Evolutionary conservation across 2,113 vertebrate species (phyloP).

Genomic region (Egretta garzetta): DNA sequence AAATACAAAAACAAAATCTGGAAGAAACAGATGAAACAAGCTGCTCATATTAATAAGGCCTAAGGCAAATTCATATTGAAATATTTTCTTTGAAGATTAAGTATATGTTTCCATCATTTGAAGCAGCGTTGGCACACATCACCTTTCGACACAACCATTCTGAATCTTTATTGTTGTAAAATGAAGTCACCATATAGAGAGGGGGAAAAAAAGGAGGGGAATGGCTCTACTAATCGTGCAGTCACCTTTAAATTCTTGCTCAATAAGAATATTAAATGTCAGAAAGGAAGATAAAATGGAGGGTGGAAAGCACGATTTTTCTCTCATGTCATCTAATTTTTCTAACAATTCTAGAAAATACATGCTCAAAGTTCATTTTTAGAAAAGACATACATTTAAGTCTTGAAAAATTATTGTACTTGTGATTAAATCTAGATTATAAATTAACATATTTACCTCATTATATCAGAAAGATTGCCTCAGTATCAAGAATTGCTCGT

Average conservation of each 20-base stretch:
- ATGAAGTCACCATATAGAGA: slow-evolving; percentile 57
- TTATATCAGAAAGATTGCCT: slow-evolving; percentile 69
- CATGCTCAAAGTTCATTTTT: slow-evolving; percentile 75
- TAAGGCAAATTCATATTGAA: slow-evolving; percentile 19
- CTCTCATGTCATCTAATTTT: slow-evolving; percentile 57
- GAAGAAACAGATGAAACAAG: slow-evolving; percentile 26
- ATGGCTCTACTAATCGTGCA: slow-evolving; percentile 58
- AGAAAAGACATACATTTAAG: slow-evolving; percentile 64
- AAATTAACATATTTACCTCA: slow-evolving; percentile 71
- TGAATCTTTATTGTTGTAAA: slow-evolving; percentile 74
- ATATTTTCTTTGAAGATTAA: not conserved
- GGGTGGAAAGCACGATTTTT: slow-evolving; percentile 13
- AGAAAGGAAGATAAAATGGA: slow-evolving; percentile 53
- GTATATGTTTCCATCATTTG: not conserved
- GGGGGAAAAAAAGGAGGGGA: not conserved
- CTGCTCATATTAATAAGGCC: slow-evolving; percentile 18
- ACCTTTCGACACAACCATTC: slow-evolving; percentile 62
- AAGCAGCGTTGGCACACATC: slow-evolving; percentile 55
- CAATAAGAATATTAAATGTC: slow-evolving; percentile 50
- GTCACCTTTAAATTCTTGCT: slow-evolving; percentile 61
- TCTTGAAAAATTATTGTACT: slow-evolving; percentile 59
- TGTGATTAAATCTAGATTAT: slow-evolving; percentile 70
- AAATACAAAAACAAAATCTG: slow-evolving; percentile 36
- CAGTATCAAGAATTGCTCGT: slow-evolving; percentile 62
- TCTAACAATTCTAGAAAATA: slow-evolving; percentile 73